A percentile compares a stretch with the other conserved stretches of the same genome.
Evolutionary conservation across 2,797 vertebrate species (phyloP).

Genomic region (Perdix hodgsoniae): DNA sequence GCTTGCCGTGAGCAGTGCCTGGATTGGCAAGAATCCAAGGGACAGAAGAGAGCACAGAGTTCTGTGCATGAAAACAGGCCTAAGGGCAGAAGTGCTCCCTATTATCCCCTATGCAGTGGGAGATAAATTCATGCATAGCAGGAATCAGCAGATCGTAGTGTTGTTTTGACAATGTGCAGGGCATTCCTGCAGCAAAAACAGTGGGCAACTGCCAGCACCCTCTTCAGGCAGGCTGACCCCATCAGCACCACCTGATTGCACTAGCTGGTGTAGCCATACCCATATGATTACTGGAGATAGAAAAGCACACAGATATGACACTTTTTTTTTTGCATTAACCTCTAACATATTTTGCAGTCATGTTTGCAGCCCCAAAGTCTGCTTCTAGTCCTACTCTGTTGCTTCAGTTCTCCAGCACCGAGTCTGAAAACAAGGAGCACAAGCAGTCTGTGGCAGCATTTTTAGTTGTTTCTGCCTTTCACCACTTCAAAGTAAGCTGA

Average conservation of each 20-base stretch:
- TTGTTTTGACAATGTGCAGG: background rate
- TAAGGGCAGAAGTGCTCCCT: background rate
- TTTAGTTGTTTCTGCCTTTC: constrained; percentile 26
- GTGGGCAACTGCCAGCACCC: constrained; percentile 39
- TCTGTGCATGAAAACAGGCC: background rate
- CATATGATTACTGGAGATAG: background rate
- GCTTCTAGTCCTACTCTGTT: background rate
- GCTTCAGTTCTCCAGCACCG: background rate
- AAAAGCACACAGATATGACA: background rate
- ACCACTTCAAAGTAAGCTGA: background rate
- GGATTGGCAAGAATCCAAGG: background rate
- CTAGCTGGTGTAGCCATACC: background rate
- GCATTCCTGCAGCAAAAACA: background rate
- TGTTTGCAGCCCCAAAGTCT: background rate
- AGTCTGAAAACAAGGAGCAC: background rate
- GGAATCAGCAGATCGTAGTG: background rate
- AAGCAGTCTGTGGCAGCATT: background rate
- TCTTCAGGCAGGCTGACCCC: constrained; percentile 10
- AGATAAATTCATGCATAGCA: background rate
- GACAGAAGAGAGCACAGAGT: background rate
- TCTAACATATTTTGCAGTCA: background rate
- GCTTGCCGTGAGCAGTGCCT: background rate
- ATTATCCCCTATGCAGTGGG: background rate
- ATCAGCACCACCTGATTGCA: background rate
- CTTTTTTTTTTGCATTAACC: background rate